phyloP scores from a whole-genome alignment of 2,797 vertebrate genomes.

The Sphenopsis melanotis region DNA sequence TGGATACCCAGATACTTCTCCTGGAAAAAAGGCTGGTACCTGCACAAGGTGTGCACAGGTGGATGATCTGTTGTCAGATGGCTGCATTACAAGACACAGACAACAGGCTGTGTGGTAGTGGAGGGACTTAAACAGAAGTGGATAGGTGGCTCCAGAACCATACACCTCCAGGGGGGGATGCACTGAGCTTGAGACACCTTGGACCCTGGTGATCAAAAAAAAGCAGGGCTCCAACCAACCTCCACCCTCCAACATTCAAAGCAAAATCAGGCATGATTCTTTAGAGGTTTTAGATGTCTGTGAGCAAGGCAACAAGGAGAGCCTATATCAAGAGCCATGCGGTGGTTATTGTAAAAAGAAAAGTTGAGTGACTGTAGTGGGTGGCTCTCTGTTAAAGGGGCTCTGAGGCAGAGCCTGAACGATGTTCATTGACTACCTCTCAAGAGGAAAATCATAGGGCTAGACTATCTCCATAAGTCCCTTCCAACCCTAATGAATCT shows the following conservation, averaged over 20 bases:
- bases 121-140: neutral
- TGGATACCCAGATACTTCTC: neutral
- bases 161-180: too few relatives aligned
- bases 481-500: neutral
- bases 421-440: neutral
- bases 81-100: neutral
- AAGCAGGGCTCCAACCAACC: neutral
- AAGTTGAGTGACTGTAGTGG: neutral
- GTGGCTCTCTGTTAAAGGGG: rapidly evolving
- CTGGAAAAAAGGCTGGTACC: neutral
- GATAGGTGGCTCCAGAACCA: neutral
- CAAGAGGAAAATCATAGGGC: neutral
- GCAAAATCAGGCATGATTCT: neutral
- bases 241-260: neutral
- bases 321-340: neutral
- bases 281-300: neutral
- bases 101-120: neutral
- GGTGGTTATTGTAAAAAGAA: neutral
- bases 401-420: neutral
- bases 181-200: neutral
- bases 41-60: neutral
- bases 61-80: neutral
- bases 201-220: neutral
- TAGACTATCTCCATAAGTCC: neutral
- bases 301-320: neutral